Percentiles rank a stretch among this genome's conserved stretches.
phyloP scores from a whole-genome alignment of 2,113 vertebrate species.

The Scopus umbretta region DNA sequence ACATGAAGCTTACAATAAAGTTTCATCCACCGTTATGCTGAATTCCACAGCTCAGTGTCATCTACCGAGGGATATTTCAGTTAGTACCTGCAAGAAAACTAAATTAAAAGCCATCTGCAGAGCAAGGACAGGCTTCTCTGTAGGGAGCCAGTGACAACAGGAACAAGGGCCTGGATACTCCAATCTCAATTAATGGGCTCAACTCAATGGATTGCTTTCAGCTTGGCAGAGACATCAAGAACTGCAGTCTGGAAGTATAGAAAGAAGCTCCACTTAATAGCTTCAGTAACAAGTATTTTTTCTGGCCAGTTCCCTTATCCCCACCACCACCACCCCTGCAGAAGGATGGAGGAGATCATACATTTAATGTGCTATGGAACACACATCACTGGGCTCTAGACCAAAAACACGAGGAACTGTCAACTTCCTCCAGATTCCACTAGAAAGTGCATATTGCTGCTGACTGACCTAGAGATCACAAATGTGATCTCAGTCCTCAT shows the following conservation, averaged over 20 bases:
- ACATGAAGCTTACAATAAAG: not conserved
- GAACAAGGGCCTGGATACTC: not conserved
- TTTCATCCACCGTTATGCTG: not conserved
- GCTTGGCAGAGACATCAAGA: not conserved
- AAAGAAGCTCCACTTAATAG: not conserved
- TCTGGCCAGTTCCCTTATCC: not conserved
- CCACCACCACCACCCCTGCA: not conserved
- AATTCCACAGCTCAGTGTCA: not conserved
- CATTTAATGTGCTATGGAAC: not conserved
- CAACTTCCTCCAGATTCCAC: not conserved
- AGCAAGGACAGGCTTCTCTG: not conserved
- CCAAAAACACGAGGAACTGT: not conserved
- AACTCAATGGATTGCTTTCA: too few species aligned
- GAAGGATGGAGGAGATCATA: not conserved
- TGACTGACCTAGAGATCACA: not conserved
- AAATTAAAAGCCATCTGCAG: not conserved
- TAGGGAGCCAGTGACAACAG: not conserved
- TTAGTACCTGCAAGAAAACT: not conserved
- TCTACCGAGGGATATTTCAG: not conserved
- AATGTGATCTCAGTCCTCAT: not conserved
- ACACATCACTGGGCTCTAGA: not conserved
- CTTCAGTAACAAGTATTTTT: not conserved
- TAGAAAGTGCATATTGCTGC: not conserved
- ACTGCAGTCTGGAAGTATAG: not conserved
- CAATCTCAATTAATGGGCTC: not conserved